A percentile compares a stretch with the other conserved stretches of the same genome.
Conservation (phyloP, 2,888 invertebrate species). For the Acanthosepion esculentum region DNA sequence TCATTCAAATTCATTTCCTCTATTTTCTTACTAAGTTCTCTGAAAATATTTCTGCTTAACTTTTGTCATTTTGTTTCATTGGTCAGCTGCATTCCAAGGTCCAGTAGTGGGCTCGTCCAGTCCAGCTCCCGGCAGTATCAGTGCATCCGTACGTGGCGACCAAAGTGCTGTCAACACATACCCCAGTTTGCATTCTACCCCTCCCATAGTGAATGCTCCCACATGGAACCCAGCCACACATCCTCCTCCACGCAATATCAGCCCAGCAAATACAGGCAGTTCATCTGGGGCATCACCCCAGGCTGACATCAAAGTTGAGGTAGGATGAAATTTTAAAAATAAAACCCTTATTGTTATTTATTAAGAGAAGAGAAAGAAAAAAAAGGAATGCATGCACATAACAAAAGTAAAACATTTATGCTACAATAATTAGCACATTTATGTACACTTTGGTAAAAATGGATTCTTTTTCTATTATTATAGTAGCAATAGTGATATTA, state of each 20-base stretch:
- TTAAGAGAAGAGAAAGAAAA: background rate
- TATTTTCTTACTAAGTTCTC: background rate
- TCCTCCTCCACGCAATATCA: conserved; percentile 56
- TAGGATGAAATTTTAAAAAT: conserved; percentile 39
- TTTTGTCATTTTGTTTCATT: conserved; percentile 34
- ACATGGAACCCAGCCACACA: conserved; percentile 54
- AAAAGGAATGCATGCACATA: background rate
- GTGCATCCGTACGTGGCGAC: conserved; percentile 58
- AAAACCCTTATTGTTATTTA: background rate
- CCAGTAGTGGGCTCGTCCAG: conserved; percentile 50
- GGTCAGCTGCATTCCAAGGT: conserved; percentile 60
- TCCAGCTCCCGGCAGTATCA: conserved; percentile 60
- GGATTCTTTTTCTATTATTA: background rate
- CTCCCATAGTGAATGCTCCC: conserved; percentile 57
- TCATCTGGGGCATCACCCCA: conserved; percentile 54
- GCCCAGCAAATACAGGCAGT: conserved; percentile 55
- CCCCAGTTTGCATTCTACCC: conserved; percentile 53
- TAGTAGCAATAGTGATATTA: background rate
- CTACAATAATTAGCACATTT: background rate
- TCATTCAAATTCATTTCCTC: background rate
- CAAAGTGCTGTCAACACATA: conserved; percentile 51
- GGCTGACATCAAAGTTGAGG: conserved; percentile 53
- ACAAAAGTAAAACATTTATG: background rate
- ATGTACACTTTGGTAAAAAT: background rate
- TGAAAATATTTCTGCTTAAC: conserved; percentile 11